These are phyloP conservation scores for Triplophysa bombifrons DNA, from an alignment of 2,797 vertebrate species.

Conservation along the genomic window DNA sequence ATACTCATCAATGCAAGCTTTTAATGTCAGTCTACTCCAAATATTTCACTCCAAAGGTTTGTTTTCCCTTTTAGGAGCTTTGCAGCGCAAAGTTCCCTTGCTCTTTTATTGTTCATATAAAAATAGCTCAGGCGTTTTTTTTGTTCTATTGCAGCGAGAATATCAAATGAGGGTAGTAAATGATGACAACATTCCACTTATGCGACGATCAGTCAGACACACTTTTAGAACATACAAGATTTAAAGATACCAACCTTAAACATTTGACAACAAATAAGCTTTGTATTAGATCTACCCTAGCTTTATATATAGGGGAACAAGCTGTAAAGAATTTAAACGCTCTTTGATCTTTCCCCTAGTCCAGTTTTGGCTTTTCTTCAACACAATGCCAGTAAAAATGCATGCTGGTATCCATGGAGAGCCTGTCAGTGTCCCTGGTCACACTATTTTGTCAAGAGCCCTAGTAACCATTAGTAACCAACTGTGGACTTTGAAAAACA, in stretches of 20 bases:
- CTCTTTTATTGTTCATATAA: not conserved
- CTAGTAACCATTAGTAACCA: conserved; percentile 59
- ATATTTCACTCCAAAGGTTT: no score
- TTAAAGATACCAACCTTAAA: not conserved
- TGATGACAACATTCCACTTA: no score
- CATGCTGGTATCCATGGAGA: conserved; percentile 58
- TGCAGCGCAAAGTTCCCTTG: not conserved
- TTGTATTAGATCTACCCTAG: not conserved
- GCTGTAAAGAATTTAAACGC: not conserved
- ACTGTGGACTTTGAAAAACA: conserved; percentile 41
- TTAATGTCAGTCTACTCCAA: not conserved
- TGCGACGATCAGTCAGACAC: no score
- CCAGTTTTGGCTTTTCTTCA: conserved; percentile 13
- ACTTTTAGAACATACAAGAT: no score
- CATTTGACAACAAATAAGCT: not conserved
- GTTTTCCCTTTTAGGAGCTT: no score
- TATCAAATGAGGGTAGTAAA: no score
- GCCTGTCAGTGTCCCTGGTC: conserved; percentile 47
- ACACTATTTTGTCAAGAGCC: conserved; percentile 53
- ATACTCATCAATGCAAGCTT: not conserved
- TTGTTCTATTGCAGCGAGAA: no score
- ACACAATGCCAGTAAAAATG: conserved; percentile 32
- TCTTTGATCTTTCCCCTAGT: conserved; percentile 8
- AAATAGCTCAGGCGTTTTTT: not conserved
- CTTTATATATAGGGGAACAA: not conserved